Base-by-base conservation (phyloP, 2,113 vertebrate species). In the Brienomyrus longianalis region DNA sequence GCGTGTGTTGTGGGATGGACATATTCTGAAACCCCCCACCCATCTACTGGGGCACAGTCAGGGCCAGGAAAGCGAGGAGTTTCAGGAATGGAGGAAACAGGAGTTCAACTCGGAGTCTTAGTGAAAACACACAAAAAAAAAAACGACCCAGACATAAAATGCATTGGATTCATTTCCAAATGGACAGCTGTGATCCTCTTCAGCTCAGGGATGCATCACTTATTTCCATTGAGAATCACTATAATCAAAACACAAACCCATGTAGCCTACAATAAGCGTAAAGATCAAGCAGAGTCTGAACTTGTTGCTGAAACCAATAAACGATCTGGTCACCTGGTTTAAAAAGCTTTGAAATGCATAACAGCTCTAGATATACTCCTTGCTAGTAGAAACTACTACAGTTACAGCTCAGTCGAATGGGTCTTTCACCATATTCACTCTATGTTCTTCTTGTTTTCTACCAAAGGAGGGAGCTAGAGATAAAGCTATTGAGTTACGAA, bases 391-490 rank as follows among this genome's bases (percentile, higher is more conserved):
- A 13, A 35, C 70, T 27, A 31, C 3, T 1, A 31, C n/a, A 0
- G n/a, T 70, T 31, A 13, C n/a, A 70, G n/a, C n/a, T 31, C n/a
- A 31, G 10, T 13, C 31, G 62, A 27, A 9, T 70, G 62, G 62
- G 10, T 3, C 62, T 70, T 31, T 70, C 13, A 70, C n/a, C n/a
- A 70, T 70, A 70, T 70, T 70, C 62, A 70, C 27, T 39, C 74
- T 43, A 13, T 39, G 74, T 43, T 35, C 74, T 80, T 80, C 74
- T 80, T 19, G 13, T 39, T 43, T 43, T 80, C 35, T 80, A 80
- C 74, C 74, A 80, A 80, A 80, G 74, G 74, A 80, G 74, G 74
- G 74, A 80, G 31, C 35, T 39, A 43, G 74, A 80, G 74, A 80
- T 19, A 43, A 5, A 80, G 35, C 6, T 35, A 80, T 3, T 39